phyloP scores from a whole-genome alignment of 2,888 invertebrate species.

The Melinaea menophilus region DNA sequence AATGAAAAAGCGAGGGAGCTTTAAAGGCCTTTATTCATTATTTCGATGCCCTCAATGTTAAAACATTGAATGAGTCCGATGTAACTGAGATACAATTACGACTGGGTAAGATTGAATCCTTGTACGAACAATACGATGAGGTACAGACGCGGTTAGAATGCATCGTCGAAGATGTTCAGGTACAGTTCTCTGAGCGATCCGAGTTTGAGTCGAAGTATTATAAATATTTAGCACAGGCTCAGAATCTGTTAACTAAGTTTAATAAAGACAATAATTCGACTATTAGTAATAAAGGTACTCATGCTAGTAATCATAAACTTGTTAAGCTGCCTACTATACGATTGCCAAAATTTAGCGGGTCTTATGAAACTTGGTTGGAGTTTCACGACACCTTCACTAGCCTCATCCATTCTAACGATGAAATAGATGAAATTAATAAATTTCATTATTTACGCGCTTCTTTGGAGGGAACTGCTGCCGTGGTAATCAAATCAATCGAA shows the following conservation, averaged over 20 bases:
- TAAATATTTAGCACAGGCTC: no score
- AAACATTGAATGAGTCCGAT: slow-evolving; percentile 8
- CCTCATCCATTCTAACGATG: slow-evolving; percentile 22
- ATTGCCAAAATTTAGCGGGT: slow-evolving; percentile 24
- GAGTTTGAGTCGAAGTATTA: no score
- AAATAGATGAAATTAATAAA: neutral
- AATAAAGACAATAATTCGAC: no score
- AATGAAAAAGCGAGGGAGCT: neutral
- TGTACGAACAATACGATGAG: slow-evolving; percentile 31
- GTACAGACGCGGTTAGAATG: slow-evolving; percentile 31
- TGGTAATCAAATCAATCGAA: slow-evolving; percentile 20
- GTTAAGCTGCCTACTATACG: slow-evolving; percentile 8
- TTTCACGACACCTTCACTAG: slow-evolving; percentile 5
- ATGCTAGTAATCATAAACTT: slow-evolving; percentile 9
- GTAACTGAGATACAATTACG: slow-evolving; percentile 29
- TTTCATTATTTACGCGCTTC: slow-evolving; percentile 11
- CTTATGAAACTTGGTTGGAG: slow-evolving; percentile 31
- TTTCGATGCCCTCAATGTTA: neutral
- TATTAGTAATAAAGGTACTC: neutral
- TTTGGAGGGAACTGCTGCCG: slow-evolving; percentile 15
- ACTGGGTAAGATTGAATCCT: slow-evolving; percentile 23
- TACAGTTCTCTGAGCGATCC: no score
- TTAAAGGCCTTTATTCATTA: slow-evolving; percentile 19
- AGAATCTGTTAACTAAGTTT: no score
- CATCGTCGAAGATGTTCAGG: slow-evolving; percentile 15